phyloP scores from a whole-genome alignment of 92 coral and sea anemone genomes.

The Blastomussa wellsi region DNA sequence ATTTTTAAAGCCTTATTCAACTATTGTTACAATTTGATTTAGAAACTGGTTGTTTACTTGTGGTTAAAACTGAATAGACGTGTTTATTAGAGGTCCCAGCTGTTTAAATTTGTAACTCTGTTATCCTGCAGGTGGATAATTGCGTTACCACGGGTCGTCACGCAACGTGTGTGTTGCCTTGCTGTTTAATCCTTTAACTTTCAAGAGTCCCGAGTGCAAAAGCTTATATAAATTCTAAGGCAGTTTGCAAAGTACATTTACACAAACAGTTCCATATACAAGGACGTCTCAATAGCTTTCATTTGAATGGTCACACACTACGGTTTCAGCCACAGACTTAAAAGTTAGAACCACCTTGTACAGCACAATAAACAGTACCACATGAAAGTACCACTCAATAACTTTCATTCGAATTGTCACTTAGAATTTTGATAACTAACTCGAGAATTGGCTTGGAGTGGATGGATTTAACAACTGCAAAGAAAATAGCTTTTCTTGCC shows the following conservation, averaged over 20 bases:
- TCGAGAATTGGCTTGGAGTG: too few species aligned
- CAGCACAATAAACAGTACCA: background rate
- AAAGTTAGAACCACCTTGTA: background rate
- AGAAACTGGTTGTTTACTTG: background rate
- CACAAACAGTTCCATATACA: background rate
- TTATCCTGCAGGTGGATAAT: background rate
- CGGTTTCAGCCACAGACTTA: background rate
- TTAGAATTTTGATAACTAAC: too few species aligned
- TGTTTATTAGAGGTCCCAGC: background rate
- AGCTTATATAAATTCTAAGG: background rate
- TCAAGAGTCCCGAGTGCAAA: background rate
- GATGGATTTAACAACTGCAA: too few species aligned
- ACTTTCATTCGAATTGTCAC: background rate
- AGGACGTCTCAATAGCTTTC: background rate
- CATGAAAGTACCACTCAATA: background rate
- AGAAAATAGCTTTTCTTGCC: too few species aligned
- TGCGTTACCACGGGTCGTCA: background rate
- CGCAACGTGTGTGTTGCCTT: background rate
- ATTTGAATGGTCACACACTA: background rate
- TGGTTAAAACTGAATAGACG: background rate
- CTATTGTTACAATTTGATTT: background rate
- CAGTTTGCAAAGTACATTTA: background rate
- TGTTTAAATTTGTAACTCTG: background rate
- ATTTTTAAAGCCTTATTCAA: conserved; percentile 4
- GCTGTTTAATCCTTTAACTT: background rate